Percentiles rank a stretch among this genome's conserved stretches.
phyloP scores from a whole-genome alignment of 1,140 invertebrate species.

The Drosophila sechellia region DNA sequence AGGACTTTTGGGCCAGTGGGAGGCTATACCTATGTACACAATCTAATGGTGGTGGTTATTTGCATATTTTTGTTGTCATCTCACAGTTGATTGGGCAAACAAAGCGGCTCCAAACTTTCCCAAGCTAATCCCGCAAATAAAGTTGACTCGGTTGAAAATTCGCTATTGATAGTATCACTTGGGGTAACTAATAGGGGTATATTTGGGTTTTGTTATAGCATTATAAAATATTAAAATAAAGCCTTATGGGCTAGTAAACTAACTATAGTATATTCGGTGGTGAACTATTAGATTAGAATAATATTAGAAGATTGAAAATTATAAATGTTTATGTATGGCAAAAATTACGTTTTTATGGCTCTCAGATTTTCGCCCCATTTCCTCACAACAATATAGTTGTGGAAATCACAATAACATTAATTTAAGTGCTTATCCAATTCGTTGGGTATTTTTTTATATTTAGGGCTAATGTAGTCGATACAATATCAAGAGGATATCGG shows the following conservation, averaged over 20 bases:
- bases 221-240: too few relatives aligned
- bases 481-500: too few relatives aligned
- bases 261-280: too few relatives aligned
- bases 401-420: background rate
- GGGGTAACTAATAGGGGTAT: background rate
- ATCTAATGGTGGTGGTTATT: constrained; percentile 10
- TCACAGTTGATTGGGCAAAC: constrained; percentile 46
- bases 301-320: too few relatives aligned
- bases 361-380: background rate
- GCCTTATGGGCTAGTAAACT: too few relatives aligned
- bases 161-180: background rate
- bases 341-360: background rate
- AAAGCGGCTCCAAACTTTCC: constrained; percentile 2
- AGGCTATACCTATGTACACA: background rate
- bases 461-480: background rate
- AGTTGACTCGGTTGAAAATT: background rate
- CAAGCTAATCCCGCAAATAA: constrained; percentile 10
- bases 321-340: constrained; percentile 1
- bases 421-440: constrained; percentile 6
- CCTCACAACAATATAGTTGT: background rate
- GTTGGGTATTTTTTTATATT: background rate
- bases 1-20: constrained; percentile 24
- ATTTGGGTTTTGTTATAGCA: too few relatives aligned
- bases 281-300: too few relatives aligned
- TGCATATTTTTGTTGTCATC: constrained; percentile 47